Evolutionary conservation across 2,797 vertebrate species (phyloP).

Genomic region (Xiphophorus birchmanni): DNA sequence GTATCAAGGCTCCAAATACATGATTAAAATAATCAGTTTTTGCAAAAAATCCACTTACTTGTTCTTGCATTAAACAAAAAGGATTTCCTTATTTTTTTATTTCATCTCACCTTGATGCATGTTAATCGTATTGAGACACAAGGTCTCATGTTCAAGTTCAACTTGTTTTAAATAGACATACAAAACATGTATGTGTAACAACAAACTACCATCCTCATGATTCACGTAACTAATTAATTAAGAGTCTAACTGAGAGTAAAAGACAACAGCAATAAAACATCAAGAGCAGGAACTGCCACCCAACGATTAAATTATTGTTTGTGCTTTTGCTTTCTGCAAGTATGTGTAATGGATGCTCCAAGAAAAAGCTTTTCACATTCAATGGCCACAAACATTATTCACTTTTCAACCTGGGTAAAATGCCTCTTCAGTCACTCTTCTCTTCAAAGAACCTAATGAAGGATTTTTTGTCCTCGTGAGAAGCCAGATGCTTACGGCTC

Average conservation of each 20-base stretch:
- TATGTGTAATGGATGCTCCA: constrained; percentile 25
- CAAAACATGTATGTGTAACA: neutral
- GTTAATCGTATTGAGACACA: neutral
- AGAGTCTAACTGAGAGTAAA: neutral
- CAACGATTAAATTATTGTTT: constrained; percentile 14
- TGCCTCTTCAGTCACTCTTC: constrained; percentile 59
- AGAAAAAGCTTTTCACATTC: constrained; percentile 46
- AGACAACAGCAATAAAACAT: neutral
- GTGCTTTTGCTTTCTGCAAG: neutral
- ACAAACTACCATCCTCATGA: neutral
- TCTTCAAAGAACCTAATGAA: constrained; percentile 74
- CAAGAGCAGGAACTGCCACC: neutral
- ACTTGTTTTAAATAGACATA: neutral
- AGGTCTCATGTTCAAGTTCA: neutral
- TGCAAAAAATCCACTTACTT: constrained; percentile 60
- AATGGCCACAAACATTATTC: constrained; percentile 53
- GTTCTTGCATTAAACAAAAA: neutral
- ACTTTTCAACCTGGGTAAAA: constrained; percentile 51
- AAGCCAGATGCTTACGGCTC: constrained; percentile 78
- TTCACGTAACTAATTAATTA: neutral
- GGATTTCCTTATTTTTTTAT: neutral
- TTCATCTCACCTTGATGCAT: neutral
- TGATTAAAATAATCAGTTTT: constrained; percentile 70
- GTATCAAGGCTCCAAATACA: constrained; percentile 60
- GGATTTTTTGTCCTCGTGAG: constrained; percentile 65